Evolutionary conservation across 2,888 invertebrate genomes (phyloP).

Genomic region (Dusona sp.): DNA sequence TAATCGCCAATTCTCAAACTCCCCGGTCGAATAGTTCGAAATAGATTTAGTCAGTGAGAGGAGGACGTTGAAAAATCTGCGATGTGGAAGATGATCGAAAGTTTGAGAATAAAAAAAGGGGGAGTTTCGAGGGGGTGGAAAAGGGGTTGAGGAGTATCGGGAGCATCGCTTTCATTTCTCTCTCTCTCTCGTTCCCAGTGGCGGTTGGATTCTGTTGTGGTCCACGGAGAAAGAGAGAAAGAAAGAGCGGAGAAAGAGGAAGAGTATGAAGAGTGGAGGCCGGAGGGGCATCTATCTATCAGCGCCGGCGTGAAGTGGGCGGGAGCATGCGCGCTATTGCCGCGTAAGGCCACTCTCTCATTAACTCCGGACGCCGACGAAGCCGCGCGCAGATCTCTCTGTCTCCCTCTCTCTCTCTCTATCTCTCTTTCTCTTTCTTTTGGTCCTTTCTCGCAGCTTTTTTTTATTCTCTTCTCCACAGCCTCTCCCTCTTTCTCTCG

Average conservation of each 20-base stretch:
- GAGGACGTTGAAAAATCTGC: constrained; percentile 31
- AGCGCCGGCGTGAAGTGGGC: constrained; percentile 85
- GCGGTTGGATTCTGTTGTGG: constrained; percentile 44
- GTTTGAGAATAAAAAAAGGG: constrained; percentile 43
- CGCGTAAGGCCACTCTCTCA: constrained; percentile 84
- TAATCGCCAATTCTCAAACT: background rate
- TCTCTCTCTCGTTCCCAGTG: constrained; percentile 5
- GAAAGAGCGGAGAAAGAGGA: constrained; percentile 29
- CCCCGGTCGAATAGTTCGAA: background rate
- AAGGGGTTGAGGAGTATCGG: constrained; percentile 53
- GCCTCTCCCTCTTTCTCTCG: constrained; percentile 31
- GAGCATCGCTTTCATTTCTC: constrained; percentile 20
- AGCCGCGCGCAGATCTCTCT: constrained; percentile 85
- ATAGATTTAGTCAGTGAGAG: background rate
- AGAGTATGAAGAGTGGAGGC: constrained; percentile 64
- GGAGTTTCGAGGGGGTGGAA: constrained; percentile 47
- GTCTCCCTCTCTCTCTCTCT: constrained; percentile 29
- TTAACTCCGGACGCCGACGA: constrained; percentile 86
- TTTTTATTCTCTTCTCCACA: constrained; percentile 74
- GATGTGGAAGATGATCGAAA: constrained; percentile 59
- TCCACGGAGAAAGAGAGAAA: constrained; percentile 38
- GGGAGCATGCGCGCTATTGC: constrained; percentile 84
- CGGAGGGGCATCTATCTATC: constrained; percentile 84
- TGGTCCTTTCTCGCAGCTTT: constrained; percentile 74
- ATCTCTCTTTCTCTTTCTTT: constrained; percentile 30